Percentiles rank a stretch among this genome's conserved stretches.
Conservation (phyloP, 2,113 vertebrate species). For the Ploceus nigricollis region DNA sequence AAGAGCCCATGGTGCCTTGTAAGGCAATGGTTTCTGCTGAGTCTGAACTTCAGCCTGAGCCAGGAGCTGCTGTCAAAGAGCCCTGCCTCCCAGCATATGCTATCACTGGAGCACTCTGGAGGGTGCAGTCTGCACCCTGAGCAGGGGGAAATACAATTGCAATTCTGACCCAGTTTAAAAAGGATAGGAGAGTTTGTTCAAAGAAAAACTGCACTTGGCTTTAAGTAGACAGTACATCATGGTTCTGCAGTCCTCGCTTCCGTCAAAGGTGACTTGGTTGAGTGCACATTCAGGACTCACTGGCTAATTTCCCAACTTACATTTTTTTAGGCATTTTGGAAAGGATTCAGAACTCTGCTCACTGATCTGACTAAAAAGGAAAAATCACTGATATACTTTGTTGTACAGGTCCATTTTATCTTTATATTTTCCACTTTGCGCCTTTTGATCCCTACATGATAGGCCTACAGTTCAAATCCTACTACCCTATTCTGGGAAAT, state of each 20-base stretch:
- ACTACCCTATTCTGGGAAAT: background rate
- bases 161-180: background rate
- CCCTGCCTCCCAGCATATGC: background rate
- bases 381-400: background rate
- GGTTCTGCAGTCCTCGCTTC: background rate
- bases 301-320: background rate
- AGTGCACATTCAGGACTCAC: background rate
- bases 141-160: background rate
- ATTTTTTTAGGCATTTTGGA: background rate
- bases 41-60: background rate
- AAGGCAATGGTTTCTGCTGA: background rate
- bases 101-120: background rate
- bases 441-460: background rate
- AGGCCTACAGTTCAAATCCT: background rate
- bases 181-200: background rate
- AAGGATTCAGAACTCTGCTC: background rate
- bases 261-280: background rate
- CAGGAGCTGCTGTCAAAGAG: background rate
- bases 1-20: background rate
- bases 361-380: background rate
- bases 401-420: background rate
- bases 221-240: background rate
- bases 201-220: background rate
- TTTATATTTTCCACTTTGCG: background rate
- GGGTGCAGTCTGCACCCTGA: background rate